Base-by-base conservation (phyloP, 2,113 vertebrate genomes). In the Ictidomys tridecemlineatus region DNA sequence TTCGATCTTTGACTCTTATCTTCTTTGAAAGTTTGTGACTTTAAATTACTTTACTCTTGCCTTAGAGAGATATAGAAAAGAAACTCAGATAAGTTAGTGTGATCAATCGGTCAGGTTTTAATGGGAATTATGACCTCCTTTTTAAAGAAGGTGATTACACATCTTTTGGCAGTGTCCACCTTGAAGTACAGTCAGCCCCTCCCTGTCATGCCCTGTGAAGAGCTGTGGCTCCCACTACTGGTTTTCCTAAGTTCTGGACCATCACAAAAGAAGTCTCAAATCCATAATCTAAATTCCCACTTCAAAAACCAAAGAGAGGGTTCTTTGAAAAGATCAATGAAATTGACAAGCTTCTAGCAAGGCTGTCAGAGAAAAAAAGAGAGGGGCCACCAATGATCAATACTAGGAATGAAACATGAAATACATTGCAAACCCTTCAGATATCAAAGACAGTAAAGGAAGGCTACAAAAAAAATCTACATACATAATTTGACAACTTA, bases 11-110 rank as follows among this genome's bases (percentile, higher is more conserved):
- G 74, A 92, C 14, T 73, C n/a, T 95, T 39, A 53, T 30, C 69
- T 34, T 77, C 24, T 92, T 92, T 97, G 85, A 92, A n/a, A 1
- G 30, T 53, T 82, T 70, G 53, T 67, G 63, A 78, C 39, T 93
- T 90, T 39, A 87, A 87, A 67, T 70, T 51, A 53, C 77, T 90
- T 91, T 58, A 65, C 48, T 74, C 63, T 86, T 39, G 69, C 11
- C 77, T 83, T 56, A 83, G 53, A 42, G 58, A 96, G 45, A 24
- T 87, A 30, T 77, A 83, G 26, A 42, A 93, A 96, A 56, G 80
- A 83, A 90, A 42, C 20, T 90, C 69, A 42, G n/a, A 24, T 80
- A 87, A 67, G 45, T 77, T 30, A 42, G 61, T 93, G 72, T 48
- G 83, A 84, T 58, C 26, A 45, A 48, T 51, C 28, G 45, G 72